phyloP scores from a whole-genome alignment of 1,140 invertebrate species.

The Micrasema minimum region DNA sequence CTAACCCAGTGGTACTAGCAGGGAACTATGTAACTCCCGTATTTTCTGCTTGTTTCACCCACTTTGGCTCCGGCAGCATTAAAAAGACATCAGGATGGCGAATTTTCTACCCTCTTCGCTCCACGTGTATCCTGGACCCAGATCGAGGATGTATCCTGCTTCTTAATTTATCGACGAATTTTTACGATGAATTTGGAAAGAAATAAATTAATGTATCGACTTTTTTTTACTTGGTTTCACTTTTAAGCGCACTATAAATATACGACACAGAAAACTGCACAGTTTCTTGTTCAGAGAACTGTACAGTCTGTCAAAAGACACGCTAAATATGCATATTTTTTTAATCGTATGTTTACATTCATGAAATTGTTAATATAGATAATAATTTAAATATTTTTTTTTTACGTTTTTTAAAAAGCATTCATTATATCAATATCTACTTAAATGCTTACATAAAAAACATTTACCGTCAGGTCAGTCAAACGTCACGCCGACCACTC shows the following conservation, averaged over 20 bases:
- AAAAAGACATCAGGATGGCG: slow-evolving; percentile 7
- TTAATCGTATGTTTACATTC: no score
- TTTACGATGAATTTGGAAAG: not conserved
- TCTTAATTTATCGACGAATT: not conserved
- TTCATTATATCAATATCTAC: no score
- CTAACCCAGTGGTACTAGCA: not conserved
- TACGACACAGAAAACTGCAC: no score
- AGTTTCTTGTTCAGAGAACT: no score
- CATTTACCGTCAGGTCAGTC: no score
- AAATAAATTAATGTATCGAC: not conserved
- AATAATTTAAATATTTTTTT: no score
- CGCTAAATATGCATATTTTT: no score
- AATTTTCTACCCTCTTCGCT: not conserved
- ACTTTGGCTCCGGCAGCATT: not conserved
- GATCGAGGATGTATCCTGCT: not conserved
- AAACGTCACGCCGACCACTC: no score
- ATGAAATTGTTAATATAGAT: no score
- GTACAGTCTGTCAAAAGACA: no score
- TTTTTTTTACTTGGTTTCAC: not conserved
- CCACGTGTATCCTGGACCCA: not conserved
- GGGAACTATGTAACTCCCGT: not conserved
- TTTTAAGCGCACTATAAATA: not conserved
- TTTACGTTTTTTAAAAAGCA: no score
- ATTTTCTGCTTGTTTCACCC: not conserved
- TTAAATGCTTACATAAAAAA: no score